Conservation (phyloP, 1,140 invertebrate species). For the Helicorthomorpha holstii region DNA sequence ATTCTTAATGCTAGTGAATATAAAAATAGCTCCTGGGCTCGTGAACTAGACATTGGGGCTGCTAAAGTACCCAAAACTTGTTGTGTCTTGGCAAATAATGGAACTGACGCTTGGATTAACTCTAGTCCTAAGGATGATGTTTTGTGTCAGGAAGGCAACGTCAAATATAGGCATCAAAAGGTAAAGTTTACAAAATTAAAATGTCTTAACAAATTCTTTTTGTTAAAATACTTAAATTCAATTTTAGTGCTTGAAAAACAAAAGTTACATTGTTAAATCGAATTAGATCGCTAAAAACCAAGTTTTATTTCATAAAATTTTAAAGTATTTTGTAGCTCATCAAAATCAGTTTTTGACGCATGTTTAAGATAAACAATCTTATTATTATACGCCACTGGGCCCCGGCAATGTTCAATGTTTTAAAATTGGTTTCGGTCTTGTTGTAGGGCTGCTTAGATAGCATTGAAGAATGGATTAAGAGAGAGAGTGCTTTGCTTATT, state of each 20-base stretch:
- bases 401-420: constrained; percentile 15
- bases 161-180: background rate
- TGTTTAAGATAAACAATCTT: too few species aligned
- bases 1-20: constrained; percentile 32
- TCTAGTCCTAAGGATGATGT: constrained; percentile 26
- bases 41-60: constrained; percentile 21
- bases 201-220: background rate
- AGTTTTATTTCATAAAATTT: too few species aligned
- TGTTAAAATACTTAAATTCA: background rate
- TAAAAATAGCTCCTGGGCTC: constrained; percentile 30
- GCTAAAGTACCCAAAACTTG: constrained; percentile 29
- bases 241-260: too few species aligned
- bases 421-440: background rate
- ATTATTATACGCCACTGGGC: constrained; percentile 13
- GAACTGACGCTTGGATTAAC: constrained; percentile 29
- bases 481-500: constrained; percentile 17
- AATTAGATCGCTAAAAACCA: too few species aligned
- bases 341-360: too few species aligned
- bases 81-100: constrained; percentile 29
- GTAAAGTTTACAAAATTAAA: background rate
- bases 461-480: constrained; percentile 16
- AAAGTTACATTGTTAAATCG: too few species aligned
- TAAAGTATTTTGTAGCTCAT: too few species aligned
- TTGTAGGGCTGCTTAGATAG: constrained; percentile 17
- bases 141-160: background rate